Evolutionary conservation across 2,797 vertebrate genomes (phyloP).

Genomic region (Acropternis orthonyx): DNA sequence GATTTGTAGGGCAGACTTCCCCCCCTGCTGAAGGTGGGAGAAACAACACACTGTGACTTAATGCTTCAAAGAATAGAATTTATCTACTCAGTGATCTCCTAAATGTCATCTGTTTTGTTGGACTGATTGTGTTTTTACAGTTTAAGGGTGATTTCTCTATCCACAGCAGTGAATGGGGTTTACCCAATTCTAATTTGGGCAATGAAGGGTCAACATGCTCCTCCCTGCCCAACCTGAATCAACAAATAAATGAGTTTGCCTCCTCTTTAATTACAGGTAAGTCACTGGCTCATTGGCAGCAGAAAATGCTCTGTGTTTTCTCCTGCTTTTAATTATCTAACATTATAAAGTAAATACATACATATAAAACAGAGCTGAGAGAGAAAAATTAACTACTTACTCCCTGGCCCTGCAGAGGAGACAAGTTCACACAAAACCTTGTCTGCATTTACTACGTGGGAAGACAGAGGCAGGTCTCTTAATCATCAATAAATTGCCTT

Average conservation of each 20-base stretch:
- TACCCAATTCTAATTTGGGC: background rate
- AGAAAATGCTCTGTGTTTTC: background rate
- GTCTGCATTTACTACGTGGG: background rate
- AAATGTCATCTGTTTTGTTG: background rate
- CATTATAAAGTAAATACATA: background rate
- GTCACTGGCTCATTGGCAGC: background rate
- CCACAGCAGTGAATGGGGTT: background rate
- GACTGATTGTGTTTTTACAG: background rate
- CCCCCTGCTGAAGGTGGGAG: background rate
- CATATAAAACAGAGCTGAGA: background rate
- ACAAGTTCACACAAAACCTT: background rate
- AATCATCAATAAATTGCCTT: background rate
- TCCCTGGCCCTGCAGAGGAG: background rate
- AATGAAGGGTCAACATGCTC: background rate
- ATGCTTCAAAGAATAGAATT: background rate
- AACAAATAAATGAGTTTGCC: conserved; percentile 18
- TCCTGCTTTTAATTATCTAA: background rate
- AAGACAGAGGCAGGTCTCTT: background rate
- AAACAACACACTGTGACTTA: background rate
- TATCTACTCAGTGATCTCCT: background rate
- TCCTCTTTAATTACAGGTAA: conserved; percentile 13
- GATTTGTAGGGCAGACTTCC: background rate
- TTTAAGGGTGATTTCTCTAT: background rate
- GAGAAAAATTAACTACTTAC: background rate
- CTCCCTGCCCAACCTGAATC: conserved; percentile 17